Conservation (phyloP, 1,140 invertebrate species). For the Plectrocnemia conspersa region DNA sequence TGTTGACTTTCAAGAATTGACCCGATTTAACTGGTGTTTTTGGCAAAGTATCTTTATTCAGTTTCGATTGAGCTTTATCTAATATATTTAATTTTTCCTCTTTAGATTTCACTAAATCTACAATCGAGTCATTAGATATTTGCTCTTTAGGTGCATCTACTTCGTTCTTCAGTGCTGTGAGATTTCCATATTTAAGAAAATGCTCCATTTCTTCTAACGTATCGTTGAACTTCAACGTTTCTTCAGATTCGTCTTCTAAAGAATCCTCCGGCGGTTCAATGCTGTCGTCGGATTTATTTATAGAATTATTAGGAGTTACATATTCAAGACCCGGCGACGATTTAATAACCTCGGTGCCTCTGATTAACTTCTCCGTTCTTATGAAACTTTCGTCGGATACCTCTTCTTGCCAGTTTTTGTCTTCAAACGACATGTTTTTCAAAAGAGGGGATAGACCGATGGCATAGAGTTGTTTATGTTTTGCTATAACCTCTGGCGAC, state of each 20-base stretch:
- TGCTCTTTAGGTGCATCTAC: not conserved
- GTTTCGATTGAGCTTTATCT: too few relatives aligned
- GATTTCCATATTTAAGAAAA: conserved; percentile 41
- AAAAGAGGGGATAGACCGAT: conserved; percentile 1
- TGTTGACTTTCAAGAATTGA: too few relatives aligned
- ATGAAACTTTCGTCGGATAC: conserved; percentile 33
- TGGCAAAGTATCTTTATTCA: too few relatives aligned
- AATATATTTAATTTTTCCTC: too few relatives aligned
- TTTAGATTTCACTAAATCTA: too few relatives aligned
- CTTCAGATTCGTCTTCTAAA: not conserved
- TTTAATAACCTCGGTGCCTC: conserved; percentile 3
- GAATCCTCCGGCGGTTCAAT: not conserved
- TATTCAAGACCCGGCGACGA: not conserved
- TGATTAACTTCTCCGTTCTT: conserved; percentile 25
- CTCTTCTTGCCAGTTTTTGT: conserved; percentile 16
- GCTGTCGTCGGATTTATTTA: not conserved
- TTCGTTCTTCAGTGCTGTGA: conserved; percentile 14
- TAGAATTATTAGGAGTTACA: not conserved
- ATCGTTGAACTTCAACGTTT: conserved; percentile 41
- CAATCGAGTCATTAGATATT: too few relatives aligned
- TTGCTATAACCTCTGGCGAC: conserved; percentile 9
- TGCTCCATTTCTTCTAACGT: conserved; percentile 47
- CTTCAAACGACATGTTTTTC: conserved; percentile 20
- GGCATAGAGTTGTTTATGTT: conserved; percentile 12
- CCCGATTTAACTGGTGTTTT: too few relatives aligned